Percentiles rank a stretch among this genome's conserved stretches.
These are phyloP conservation scores for Pararge aegeria DNA, from an alignment of 1,140 invertebrate genomes.

Conservation along the genomic window DNA sequence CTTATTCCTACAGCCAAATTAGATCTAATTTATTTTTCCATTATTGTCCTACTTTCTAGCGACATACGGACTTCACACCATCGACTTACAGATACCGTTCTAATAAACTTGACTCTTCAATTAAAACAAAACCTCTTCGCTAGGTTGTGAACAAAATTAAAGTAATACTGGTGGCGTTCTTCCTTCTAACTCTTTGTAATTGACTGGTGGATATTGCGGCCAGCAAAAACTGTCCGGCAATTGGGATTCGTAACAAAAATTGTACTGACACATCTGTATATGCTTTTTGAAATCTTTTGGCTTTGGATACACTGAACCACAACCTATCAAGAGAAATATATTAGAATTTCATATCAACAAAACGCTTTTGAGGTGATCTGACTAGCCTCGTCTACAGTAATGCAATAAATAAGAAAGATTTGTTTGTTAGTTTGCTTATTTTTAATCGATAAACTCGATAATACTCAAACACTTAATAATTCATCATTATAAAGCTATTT, in stretches of 20 bases:
- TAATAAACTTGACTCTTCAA: neutral
- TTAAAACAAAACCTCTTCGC: neutral
- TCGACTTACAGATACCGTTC: neutral
- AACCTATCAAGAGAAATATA: conserved; percentile 34
- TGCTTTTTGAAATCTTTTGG: conserved; percentile 86
- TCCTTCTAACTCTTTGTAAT: conserved; percentile 35
- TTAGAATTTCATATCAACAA: too few species aligned
- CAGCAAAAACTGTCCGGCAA: conserved; percentile 87
- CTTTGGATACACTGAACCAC: conserved; percentile 84
- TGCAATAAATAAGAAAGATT: too few species aligned
- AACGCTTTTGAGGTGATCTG: too few species aligned
- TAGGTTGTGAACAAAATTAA: conserved; percentile 10
- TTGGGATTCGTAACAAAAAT: conserved; percentile 87
- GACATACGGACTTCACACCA: neutral
- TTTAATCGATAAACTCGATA: too few species aligned
- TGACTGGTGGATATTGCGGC: conserved; percentile 50
- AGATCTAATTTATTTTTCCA: neutral
- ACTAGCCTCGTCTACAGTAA: too few species aligned
- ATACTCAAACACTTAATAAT: too few species aligned
- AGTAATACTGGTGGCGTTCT: conserved; percentile 25
- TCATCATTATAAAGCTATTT: too few species aligned
- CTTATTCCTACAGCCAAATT: neutral
- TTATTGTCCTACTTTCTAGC: neutral
- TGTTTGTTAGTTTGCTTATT: too few species aligned
- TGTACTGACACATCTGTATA: conserved; percentile 86